Conservation (phyloP, 2,113 vertebrate species). For the Nothocercus nigrocapillus region DNA sequence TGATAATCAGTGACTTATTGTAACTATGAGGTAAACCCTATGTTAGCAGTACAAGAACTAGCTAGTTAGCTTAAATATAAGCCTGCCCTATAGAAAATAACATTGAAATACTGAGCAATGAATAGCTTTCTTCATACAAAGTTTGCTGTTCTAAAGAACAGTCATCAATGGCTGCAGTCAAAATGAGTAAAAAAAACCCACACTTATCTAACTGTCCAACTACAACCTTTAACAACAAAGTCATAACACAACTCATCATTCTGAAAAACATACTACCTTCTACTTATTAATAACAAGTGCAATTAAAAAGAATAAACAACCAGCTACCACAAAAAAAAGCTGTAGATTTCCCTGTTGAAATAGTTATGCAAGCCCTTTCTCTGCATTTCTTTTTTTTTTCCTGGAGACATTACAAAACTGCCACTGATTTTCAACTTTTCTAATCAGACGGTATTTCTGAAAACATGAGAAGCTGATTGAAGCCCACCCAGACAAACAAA, state of each 20-base stretch:
- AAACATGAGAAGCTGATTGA: neutral
- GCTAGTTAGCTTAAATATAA: neutral
- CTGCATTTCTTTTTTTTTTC: neutral
- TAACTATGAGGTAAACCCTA: neutral
- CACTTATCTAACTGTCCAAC: neutral
- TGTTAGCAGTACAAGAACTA: neutral
- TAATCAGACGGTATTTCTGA: neutral
- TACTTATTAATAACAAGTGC: neutral
- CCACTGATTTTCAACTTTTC: neutral
- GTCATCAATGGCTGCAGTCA: neutral
- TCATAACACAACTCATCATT: neutral
- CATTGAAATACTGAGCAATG: neutral
- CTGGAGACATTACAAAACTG: neutral
- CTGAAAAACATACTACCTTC: neutral
- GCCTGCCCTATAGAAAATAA: neutral
- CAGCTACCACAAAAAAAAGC: neutral
- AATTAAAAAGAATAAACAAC: neutral
- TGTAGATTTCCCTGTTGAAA: no score
- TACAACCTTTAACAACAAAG: neutral
- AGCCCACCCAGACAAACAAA: neutral
- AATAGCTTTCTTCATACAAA: neutral
- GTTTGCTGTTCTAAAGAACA: neutral
- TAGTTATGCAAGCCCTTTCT: neutral
- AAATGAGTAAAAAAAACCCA: neutral
- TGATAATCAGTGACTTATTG: neutral